Percentiles rank a stretch among this genome's conserved stretches.
phyloP scores from a whole-genome alignment of 1,140 invertebrate genomes.

The Diachasmimorpha longicaudata region DNA sequence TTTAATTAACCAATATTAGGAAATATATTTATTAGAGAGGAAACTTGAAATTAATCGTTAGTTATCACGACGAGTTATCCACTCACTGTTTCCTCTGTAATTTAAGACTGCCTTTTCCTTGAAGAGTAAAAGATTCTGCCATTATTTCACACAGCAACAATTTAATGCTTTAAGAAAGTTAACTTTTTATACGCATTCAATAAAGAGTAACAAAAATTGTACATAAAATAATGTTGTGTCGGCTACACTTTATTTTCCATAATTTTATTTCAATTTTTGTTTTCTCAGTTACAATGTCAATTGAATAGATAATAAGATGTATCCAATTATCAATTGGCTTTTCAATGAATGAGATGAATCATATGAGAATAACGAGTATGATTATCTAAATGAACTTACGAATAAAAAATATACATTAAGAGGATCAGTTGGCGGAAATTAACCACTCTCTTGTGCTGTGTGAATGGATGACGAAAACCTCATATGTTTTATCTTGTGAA shows the following conservation, averaged over 20 bases:
- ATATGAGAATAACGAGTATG: background rate
- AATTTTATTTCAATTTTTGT: background rate
- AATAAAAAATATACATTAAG: conserved; percentile 1
- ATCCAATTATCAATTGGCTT: background rate
- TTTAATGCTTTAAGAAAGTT: background rate
- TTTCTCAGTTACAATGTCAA: background rate
- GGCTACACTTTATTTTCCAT: background rate
- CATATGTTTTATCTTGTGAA: conserved; percentile 38
- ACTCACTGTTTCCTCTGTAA: no score
- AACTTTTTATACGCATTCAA: background rate
- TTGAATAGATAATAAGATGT: background rate
- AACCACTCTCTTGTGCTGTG: background rate
- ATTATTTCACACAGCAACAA: background rate
- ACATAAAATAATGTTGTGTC: background rate
- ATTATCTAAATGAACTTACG: background rate
- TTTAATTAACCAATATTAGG: no score
- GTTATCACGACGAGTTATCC: no score
- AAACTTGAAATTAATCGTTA: no score
- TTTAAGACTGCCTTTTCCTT: background rate
- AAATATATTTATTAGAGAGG: no score
- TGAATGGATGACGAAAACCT: background rate
- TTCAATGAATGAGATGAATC: background rate
- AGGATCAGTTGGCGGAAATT: background rate
- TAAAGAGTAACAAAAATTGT: background rate
- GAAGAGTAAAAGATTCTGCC: background rate